Base-by-base conservation (phyloP, 2,888 invertebrate species). In the Eilema griseolum region DNA sequence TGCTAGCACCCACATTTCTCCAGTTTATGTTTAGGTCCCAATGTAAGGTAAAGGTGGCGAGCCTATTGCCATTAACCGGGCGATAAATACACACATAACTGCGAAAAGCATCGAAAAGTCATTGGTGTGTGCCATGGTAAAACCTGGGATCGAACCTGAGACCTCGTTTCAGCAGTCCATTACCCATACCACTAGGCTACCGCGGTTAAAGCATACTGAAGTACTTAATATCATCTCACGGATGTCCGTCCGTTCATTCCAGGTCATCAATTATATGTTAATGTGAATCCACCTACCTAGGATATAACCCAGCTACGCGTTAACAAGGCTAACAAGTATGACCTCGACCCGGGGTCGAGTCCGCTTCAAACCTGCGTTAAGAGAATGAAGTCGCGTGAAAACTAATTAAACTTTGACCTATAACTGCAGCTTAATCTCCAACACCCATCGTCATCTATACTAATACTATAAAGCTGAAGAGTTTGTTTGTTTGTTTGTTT, bases 401-500 rank as follows among this genome's bases (percentile, higher is more conserved):
- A 89, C 87, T 87, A 89, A 90, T 93, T 93, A 91, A 92, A 89
- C 90, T 90, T 86, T 89, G 89, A 90, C 89, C 90, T 86, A 77
- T 41, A 77, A 84, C 77, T 83, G 83, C 79, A 78, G 73, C 69
- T 66, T 77, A 75, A 83, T 77, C 75, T 73, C 67, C 64, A 68
- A 71, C 76, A 72, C 41, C 71, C 74, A 80, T 76, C 78, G 77
- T 78, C 61, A 76, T n/a, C n/a, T n/a, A n/a, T n/a, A n/a, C n/a
- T n/a, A n/a, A n/a, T n/a, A n/a, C n/a, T n/a, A n/a, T n/a, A n/a
- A n/a, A n/a, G n/a, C n/a, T n/a, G n/a, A n/a, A n/a, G n/a, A n/a
- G n/a, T n/a, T n/a, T n/a, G n/a, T n/a, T n/a, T n/a, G n/a, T n/a
- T n/a, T n/a, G n/a, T n/a, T n/a, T n/a, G n/a, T n/a, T n/a, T n/a